Base-by-base conservation (phyloP, 2,113 vertebrate genomes). In the Microtus pennsylvanicus region DNA sequence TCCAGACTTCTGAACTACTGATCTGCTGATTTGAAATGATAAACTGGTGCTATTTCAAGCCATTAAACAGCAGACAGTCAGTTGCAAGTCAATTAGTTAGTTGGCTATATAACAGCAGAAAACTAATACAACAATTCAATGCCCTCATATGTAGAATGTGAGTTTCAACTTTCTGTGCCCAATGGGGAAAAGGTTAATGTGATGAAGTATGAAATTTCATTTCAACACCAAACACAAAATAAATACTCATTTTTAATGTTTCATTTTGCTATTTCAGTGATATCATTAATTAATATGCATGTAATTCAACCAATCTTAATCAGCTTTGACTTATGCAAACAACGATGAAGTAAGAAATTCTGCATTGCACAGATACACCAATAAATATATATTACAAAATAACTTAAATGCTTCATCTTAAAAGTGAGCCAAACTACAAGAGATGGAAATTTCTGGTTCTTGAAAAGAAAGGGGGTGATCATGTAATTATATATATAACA, bases 341-440 rank as follows among this genome's bases (percentile, higher is more conserved):
- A 90, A 55, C 13, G 38, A 83, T 52, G 22, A 74, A 85, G 24
- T 65, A 58, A 72, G 35, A 78, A 85, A 65, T 13, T 90, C 28
- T 88, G 76, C 42, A 95, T 42, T 85, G 2, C 33, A 76, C 6
- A 47, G 67, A 96, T 21, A 77, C 63, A 47, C 12, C 58, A 86
- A 76, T 52, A 92, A 97, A 92, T 94, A 58, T 58, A 65, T 92
- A 77, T 93, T 13, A 85, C 65, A 35, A 55, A 96, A 83, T 69
- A 55, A 52, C 50, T 80, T 42, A 69, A 42, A 55, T 58, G 70
- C 9, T 58, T 2, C 45, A 45, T 42, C 30, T 89, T 3, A 10
- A 61, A 90, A 77, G 35, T 81, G 22, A 1, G 3, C 14, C 50
- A 89, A 21, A 74, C 33, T 80, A 5, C 2, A 90, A 70, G 35